A percentile compares a stretch with the other conserved stretches of the same genome.
These are phyloP conservation scores for Biston betularia DNA, from an alignment of 2,888 invertebrate genomes.

Conservation along the genomic window DNA sequence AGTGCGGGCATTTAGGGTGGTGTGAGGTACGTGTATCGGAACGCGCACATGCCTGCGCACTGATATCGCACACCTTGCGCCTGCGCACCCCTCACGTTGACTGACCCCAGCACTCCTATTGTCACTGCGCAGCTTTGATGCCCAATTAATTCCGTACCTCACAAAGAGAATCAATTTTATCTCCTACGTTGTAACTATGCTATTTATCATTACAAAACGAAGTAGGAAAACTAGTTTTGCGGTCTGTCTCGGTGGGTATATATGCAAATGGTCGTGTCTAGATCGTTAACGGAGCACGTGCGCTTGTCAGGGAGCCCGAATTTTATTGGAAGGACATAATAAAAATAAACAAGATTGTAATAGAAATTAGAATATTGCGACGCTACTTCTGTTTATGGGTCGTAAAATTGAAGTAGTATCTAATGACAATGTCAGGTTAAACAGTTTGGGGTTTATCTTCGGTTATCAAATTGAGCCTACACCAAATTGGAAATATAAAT, in stretches of 20 bases:
- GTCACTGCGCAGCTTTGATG: slow-evolving; percentile 44
- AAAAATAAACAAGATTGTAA: slow-evolving; percentile 35
- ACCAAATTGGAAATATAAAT: background rate
- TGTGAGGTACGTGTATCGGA: slow-evolving; percentile 73
- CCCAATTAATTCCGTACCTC: slow-evolving; percentile 27
- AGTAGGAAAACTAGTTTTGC: slow-evolving; percentile 40
- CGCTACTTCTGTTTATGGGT: slow-evolving; percentile 38
- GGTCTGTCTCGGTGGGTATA: slow-evolving; percentile 26
- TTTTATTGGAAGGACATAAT: slow-evolving; percentile 31
- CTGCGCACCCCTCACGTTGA: slow-evolving; percentile 65
- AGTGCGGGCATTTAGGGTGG: slow-evolving; percentile 55
- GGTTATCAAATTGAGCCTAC: slow-evolving; percentile 11
- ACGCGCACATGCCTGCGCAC: slow-evolving; percentile 79
- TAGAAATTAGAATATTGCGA: slow-evolving; percentile 28
- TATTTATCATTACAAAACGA: slow-evolving; percentile 35
- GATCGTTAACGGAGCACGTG: slow-evolving; percentile 40
- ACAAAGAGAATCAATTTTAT: slow-evolving; percentile 8
- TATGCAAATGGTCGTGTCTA: slow-evolving; percentile 38
- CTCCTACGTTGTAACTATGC: slow-evolving; percentile 3
- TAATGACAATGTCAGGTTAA: slow-evolving; percentile 18
- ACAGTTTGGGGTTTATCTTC: slow-evolving; percentile 15
- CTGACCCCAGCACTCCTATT: slow-evolving; percentile 72
- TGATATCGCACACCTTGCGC: slow-evolving; percentile 85
- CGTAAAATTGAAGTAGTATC: slow-evolving; percentile 33
- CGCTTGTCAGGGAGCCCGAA: slow-evolving; percentile 24